phyloP scores from a whole-genome alignment of 2,797 vertebrate genomes.

The Capromys pilorides region DNA sequence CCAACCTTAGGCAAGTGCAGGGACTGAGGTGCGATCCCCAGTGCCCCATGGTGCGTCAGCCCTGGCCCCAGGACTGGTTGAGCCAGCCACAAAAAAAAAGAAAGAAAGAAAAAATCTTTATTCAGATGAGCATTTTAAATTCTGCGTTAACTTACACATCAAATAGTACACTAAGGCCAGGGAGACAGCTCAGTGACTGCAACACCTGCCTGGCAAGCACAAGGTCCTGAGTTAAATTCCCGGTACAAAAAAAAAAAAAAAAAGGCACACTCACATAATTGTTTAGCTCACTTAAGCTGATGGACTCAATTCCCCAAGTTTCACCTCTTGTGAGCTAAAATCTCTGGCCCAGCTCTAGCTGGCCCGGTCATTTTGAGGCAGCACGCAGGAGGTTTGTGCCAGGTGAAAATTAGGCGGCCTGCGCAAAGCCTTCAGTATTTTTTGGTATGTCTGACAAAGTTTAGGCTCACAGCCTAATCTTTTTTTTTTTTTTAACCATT shows the following conservation, averaged over 20 bases:
- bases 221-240: no score
- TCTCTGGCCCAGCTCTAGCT: not conserved
- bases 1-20: no score
- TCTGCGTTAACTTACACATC: not conserved
- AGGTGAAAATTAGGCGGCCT: not conserved
- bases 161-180: not conserved
- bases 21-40: no score
- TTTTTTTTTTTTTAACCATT: not conserved
- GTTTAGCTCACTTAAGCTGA: not conserved
- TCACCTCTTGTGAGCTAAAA: not conserved
- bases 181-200: no score
- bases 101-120: not conserved
- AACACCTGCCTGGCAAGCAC: no score
- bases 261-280: not conserved
- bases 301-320: not conserved
- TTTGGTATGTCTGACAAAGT: not conserved
- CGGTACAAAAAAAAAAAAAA: not conserved
- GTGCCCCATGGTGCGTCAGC: no score
- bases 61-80: no score
- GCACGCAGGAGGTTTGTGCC: not conserved
- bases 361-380: not conserved
- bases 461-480: not conserved
- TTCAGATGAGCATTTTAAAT: slow-evolving; percentile 47
- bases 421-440: not conserved
- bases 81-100: not conserved